Evolutionary conservation across 2,797 vertebrate genomes (phyloP).

Genomic region (Heterohyrax brucei): DNA sequence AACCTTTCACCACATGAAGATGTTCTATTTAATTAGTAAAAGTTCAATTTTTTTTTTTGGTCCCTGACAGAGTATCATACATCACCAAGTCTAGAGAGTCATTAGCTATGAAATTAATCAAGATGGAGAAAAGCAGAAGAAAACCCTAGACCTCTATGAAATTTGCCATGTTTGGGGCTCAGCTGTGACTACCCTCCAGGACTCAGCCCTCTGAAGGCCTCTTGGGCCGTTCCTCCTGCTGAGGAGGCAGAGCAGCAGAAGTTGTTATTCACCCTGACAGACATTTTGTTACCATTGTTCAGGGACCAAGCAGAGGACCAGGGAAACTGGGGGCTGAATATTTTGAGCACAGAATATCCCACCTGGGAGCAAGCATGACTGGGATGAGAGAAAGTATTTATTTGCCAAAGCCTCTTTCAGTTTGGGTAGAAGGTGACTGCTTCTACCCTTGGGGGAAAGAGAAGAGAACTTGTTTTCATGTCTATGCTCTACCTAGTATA

Average conservation of each 20-base stretch:
- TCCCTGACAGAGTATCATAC: constrained; percentile 84
- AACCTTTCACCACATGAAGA: constrained; percentile 90
- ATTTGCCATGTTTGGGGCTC: constrained; percentile 67
- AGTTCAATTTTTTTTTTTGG: constrained; percentile 87
- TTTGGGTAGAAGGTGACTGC: constrained; percentile 6
- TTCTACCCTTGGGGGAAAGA: neutral
- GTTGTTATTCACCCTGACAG: neutral
- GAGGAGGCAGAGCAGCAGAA: neutral
- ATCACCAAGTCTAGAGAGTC: constrained; percentile 88
- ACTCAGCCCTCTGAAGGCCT: constrained; percentile 18
- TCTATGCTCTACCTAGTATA: neutral
- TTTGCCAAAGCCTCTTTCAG: constrained; percentile 2
- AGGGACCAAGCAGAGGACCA: neutral
- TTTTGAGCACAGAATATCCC: neutral
- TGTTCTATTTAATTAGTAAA: constrained; percentile 91
- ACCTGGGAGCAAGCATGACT: neutral
- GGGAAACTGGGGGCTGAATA: neutral
- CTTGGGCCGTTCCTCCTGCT: constrained; percentile 7
- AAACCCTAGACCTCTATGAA: constrained; percentile 76
- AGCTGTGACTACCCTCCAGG: constrained; percentile 17
- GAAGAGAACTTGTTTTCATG: neutral
- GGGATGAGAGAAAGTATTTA: constrained; percentile 39
- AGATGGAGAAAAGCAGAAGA: constrained; percentile 78
- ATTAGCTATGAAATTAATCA: constrained; percentile 90
- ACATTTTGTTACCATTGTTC: neutral